Percentiles rank a stretch among this genome's conserved stretches.
phyloP scores from a whole-genome alignment of 2,797 vertebrate species.

The Tokudaia muenninki region DNA sequence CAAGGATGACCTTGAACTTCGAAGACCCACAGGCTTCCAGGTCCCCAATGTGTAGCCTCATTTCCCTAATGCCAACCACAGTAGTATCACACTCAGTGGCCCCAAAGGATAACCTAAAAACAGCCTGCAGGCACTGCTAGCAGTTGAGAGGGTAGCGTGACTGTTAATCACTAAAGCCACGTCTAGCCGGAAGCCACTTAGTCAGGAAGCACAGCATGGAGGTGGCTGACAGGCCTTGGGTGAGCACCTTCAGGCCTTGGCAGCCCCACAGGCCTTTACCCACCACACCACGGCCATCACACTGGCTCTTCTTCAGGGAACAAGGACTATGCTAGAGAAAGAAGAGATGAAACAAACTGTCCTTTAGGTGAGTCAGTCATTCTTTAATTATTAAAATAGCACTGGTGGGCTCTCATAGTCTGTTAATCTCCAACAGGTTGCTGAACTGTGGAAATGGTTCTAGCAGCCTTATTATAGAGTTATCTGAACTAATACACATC shows the following conservation, averaged over 20 bases:
- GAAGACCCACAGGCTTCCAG: not conserved
- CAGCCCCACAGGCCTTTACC: not conserved
- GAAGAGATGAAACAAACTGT: slow-evolving; percentile 52
- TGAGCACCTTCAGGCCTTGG: not conserved
- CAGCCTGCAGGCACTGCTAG: no score
- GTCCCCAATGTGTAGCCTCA: not conserved
- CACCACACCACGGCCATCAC: not conserved
- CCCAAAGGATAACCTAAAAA: not conserved
- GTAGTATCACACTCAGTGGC: not conserved
- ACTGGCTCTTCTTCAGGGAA: slow-evolving; percentile 55
- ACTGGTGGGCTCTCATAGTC: slow-evolving; percentile 21
- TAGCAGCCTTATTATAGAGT: slow-evolving; percentile 58
- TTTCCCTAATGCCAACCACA: not conserved
- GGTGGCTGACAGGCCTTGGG: not conserved
- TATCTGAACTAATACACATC: slow-evolving; percentile 66
- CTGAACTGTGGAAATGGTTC: slow-evolving; percentile 60
- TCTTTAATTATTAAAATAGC: slow-evolving; percentile 74
- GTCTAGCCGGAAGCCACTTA: not conserved
- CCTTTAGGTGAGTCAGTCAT: slow-evolving; percentile 63
- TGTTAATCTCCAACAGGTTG: slow-evolving; percentile 57
- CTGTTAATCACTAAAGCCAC: not conserved
- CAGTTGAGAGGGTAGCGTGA: not conserved
- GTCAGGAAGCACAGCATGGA: not conserved
- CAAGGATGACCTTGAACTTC: not conserved
- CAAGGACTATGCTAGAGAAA: slow-evolving; percentile 44